These are phyloP conservation scores for Nephrocerus scutellatus DNA, from an alignment of 2,888 invertebrate genomes.

Conservation along the genomic window DNA sequence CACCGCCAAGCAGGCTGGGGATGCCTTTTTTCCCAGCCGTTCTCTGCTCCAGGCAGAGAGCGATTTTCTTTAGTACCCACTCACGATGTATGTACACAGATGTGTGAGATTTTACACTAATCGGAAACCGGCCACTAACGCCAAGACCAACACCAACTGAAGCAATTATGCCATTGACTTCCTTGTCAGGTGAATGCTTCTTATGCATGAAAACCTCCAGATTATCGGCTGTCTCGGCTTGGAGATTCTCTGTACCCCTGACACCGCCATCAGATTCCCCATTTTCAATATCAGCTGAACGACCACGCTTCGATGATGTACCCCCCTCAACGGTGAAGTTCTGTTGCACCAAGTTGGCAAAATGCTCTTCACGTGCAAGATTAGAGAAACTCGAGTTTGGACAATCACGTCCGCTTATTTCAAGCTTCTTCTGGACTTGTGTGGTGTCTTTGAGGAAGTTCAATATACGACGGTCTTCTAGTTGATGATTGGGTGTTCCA, in stretches of 20 bases:
- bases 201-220: constrained; percentile 43
- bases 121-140: constrained; percentile 3
- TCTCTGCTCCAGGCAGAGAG: constrained; percentile 83
- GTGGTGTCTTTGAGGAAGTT: constrained; percentile 48
- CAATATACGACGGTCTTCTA: constrained; percentile 46
- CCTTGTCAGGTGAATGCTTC: constrained; percentile 46
- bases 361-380: constrained; percentile 47
- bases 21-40: constrained; percentile 64
- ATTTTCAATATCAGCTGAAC: constrained; percentile 24
- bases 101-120: too few species aligned
- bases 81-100: constrained; percentile 58
- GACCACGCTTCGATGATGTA: neutral
- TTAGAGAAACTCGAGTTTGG: constrained; percentile 47
- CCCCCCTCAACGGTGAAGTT: constrained; percentile 42
- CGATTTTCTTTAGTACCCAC: constrained; percentile 92
- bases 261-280: constrained; percentile 20
- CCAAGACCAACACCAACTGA: constrained; percentile 12
- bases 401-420: constrained; percentile 43
- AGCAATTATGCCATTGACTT: constrained; percentile 37
- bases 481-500: constrained; percentile 34
- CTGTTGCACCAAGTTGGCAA: constrained; percentile 48
- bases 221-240: constrained; percentile 39
- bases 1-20: constrained; percentile 27
- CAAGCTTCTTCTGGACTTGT: constrained; percentile 46
- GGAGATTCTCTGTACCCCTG: constrained; percentile 7